These are phyloP conservation scores for Calcarius ornatus DNA, from an alignment of 2,113 vertebrate species.

Conservation along the genomic window DNA sequence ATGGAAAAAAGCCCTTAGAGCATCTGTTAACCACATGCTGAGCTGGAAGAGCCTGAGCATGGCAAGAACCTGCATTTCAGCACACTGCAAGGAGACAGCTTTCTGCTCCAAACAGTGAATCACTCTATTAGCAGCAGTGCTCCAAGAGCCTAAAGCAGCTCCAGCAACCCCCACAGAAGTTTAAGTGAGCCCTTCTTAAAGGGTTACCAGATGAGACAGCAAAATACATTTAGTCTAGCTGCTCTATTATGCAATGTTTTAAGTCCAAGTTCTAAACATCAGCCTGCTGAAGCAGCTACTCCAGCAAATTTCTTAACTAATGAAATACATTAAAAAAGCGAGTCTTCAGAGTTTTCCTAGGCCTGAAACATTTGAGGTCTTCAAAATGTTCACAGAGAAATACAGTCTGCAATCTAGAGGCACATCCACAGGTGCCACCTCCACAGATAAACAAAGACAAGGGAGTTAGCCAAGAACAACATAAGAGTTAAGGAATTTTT, in stretches of 20 bases:
- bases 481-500: constrained; percentile 16
- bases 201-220: not conserved
- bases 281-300: not conserved
- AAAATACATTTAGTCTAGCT: not conserved
- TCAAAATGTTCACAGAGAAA: not conserved
- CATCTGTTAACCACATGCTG: not conserved
- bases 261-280: not conserved
- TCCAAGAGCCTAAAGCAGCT: not conserved
- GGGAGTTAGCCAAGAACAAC: constrained; percentile 8
- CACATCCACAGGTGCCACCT: not conserved
- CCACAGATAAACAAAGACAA: not conserved
- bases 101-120: not conserved
- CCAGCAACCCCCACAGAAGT: not conserved
- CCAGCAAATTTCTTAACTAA: not conserved
- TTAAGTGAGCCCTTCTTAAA: not conserved
- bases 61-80: not conserved
- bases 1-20: not conserved
- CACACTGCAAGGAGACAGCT: not conserved
- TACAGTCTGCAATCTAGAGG: not conserved
- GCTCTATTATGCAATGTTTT: not conserved
- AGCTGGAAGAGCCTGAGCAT: not conserved
- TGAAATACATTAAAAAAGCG: not conserved
- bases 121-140: not conserved
- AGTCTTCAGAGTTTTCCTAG: not conserved
- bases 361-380: not conserved